Base-by-base conservation (phyloP, 2,888 invertebrate species). In the Agonopterix subpropinquella region DNA sequence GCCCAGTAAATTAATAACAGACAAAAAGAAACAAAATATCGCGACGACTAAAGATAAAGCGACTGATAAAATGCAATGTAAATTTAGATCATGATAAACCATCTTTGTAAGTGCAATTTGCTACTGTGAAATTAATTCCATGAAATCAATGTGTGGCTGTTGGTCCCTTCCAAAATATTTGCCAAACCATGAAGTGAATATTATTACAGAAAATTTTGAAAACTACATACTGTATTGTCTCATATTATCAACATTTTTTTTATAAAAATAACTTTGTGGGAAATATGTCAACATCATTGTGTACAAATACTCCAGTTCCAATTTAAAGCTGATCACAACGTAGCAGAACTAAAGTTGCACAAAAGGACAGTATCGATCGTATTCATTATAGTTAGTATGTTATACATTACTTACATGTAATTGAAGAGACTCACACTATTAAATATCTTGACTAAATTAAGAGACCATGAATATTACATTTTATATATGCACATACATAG, bases 371-470 rank as follows among this genome's bases (percentile, higher is more conserved):
- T 82, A 82, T 81, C 73, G 69, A 73, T 73, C 54, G 70, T 75
- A 28, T 28, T 28, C 28, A 28, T 73, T 75, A 76, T 69, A 77
- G 73, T 81, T 83, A 84, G 74, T 84, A 83, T 76, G 73, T 80
- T 80, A 80, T 67, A 81, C 69, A 73, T 80, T 75, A 82, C 81
- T 85, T 85, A 86, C 61, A 80, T 65, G 71, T 81, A 76, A 76
- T 80, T 66, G 66, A 85, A 86, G 85, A 88, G 87, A 88, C 86
- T 87, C 87, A 76, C 78, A 79, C 86, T 87, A 87, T 80, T 85
- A 84, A 83, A 87, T 86, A 87, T 83, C 78, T 87, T 88, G 88
- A 89, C 88, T 89, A 87, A 84, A 73, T 82, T 82, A 85, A 78
- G 88, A 89, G 88, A 89, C 88, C 87, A 88, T 67, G 61, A 80